Evolutionary conservation across 2,888 invertebrate species (phyloP), one percentile per base, ranked within the genome.

Genomic region (Camptogramma bilineatum): DNA sequence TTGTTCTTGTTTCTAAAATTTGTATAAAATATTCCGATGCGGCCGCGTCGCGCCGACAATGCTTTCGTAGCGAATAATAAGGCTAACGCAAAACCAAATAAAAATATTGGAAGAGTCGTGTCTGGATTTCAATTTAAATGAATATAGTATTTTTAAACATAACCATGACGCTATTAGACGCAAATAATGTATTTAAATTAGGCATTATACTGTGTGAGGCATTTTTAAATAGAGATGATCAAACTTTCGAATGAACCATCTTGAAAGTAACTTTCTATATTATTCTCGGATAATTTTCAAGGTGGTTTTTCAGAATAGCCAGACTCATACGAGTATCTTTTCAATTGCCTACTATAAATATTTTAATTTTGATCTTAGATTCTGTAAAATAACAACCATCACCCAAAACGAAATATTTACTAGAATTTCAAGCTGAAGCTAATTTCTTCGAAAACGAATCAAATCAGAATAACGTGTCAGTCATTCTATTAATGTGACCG

Each of bases 1-100:
- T 87, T 90, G 90, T 90, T 93, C 87, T 91, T 92, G 85, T 91
- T 89, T 90, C 90, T 89, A 88, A 91, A 91, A 92, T 92, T 92
- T 91, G 91, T 91, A 91, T 92, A 92, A 93, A 90, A 91, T 92
- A 93, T 93, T 91, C 92, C 78, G 85, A 82, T 80, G 79, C 79
- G 81, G 81, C 82, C 84, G 84, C 84, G 83, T 81, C 87, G 86
- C 79, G 80, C 86, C 83, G 85, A 84, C 87, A 85, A 82, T 85
- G 81, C 82, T 80, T 83, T 83, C 75, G 81, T 83, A 78, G 80
- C 78, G 77, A 82, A 85, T 81, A 85, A 86, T 78, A 84, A 82
- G 77, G 78, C 78, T 78, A 82, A 82, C 75, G 76, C 79, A 80
- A 81, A 81, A 82, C 73, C 79, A 79, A 82, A 76, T 78, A 81